Base-by-base conservation (phyloP, 2,888 invertebrate genomes). In the Nebria salina region DNA sequence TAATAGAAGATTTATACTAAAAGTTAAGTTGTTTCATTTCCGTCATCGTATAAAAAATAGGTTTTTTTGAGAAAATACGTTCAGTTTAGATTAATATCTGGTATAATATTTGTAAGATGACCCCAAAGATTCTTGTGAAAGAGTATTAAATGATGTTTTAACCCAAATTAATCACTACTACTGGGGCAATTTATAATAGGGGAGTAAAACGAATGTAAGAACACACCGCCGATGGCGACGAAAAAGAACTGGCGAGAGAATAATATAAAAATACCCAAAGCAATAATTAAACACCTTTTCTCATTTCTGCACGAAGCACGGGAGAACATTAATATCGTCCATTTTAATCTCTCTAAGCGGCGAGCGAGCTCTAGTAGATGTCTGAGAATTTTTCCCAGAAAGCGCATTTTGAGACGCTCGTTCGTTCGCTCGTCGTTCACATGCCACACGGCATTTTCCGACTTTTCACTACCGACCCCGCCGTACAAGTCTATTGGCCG, bases 331-430 rank as follows among this genome's bases (percentile, higher is more conserved):
- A 76, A 76, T 76, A 76, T 76, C 75, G 34, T 65, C 25, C 65
- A 65, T 76, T 76, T 76, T 76, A 76, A 76, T 76, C 75, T 76
- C 65, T 65, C 75, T 70, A 76, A 76, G 54, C 54, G 54, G 54
- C 54, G 54, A 54, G 54, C 54, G 54, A 54, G 54, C 54, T 11
- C 54, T 54, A 54, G 75, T 54, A 54, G 75, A 76, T 76, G 66
- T 76, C 76, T 76, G 76, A 66, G 76, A 76, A 76, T 76, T 65
- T 76, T 70, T 70, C 70, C 34, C 26, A 25, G n/a, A 54, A 54
- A 54, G 54, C 54, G 54, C 54, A 54, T 54, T 54, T 54, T 54
- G 54, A 7, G 54, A 54, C 54, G 54, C 7, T 54, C 54, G 11
- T 7, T 11, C 54, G 54, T 34, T 54, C 54, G 13, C 43, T 13